phyloP scores from a whole-genome alignment of 2,113 vertebrate genomes.

The Potamarius usumacintae region DNA sequence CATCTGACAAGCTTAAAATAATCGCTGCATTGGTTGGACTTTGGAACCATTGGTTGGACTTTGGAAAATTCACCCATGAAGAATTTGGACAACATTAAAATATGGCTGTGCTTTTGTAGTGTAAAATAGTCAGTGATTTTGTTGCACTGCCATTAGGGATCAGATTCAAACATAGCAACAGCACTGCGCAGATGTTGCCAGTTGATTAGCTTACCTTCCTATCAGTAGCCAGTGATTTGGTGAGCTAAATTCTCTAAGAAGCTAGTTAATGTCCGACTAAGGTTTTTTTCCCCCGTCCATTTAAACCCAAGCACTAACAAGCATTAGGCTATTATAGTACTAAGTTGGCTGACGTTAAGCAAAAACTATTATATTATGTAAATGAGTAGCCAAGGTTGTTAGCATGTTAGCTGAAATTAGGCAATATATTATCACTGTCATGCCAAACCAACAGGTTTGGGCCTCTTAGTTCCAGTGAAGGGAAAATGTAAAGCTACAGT shows the following conservation, averaged over 20 bases:
- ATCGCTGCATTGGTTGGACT: not conserved
- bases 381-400: not conserved
- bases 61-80: not conserved
- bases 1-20: not conserved
- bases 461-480: too few species aligned
- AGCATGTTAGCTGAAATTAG: not conserved
- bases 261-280: not conserved
- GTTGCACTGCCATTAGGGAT: not conserved
- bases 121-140: not conserved
- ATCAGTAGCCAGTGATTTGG: not conserved
- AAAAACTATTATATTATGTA: not conserved
- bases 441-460: too few species aligned
- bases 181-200: not conserved
- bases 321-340: not conserved
- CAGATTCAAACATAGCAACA: not conserved
- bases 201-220: not conserved
- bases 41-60: not conserved
- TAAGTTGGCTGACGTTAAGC: not conserved
- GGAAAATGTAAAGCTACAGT: too few species aligned
- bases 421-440: not conserved
- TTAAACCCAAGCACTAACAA: not conserved
- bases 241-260: not conserved
- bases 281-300: too few species aligned
- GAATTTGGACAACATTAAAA: not conserved
- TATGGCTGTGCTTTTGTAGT: not conserved